Percentiles rank a stretch among this genome's conserved stretches.
Evolutionary conservation across 1,140 invertebrate species (phyloP).

Genomic region (Drosophila trapezifrons): DNA sequence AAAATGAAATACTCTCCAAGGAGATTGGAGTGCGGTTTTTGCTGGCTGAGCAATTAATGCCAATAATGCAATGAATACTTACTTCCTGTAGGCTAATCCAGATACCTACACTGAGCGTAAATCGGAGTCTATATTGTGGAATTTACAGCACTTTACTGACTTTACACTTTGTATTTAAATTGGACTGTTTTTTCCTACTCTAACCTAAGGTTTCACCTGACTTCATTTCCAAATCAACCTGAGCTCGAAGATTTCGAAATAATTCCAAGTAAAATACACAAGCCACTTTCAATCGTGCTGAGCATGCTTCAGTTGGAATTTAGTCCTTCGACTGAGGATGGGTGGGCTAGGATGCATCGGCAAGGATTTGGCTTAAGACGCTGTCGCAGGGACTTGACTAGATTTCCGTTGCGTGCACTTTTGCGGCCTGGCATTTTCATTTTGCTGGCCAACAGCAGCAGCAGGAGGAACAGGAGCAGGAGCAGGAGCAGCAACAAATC

Average conservation of each 20-base stretch:
- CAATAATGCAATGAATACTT: constrained; percentile 56
- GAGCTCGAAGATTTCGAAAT: background rate
- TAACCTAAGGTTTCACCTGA: background rate
- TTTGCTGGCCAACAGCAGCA: constrained; percentile 59
- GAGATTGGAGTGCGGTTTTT: constrained; percentile 43
- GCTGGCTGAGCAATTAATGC: constrained; percentile 57
- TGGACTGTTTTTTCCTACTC: background rate
- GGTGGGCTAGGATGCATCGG: background rate
- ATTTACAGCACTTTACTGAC: background rate
- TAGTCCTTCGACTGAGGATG: background rate
- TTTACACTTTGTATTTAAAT: background rate
- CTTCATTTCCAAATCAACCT: background rate
- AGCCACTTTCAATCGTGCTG: background rate
- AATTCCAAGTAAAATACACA: background rate
- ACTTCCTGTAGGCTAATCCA: constrained; percentile 20
- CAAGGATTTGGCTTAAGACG: constrained; percentile 11
- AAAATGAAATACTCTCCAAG: constrained; percentile 48
- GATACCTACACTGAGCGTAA: constrained; percentile 13
- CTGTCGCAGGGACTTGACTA: constrained; percentile 30
- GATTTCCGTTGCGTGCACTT: constrained; percentile 47
- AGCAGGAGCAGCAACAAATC: constrained; percentile 16
- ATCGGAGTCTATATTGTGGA: background rate
- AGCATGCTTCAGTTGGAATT: background rate
- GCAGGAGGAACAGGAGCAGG: constrained; percentile 12
- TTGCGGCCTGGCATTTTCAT: constrained; percentile 43